Evolutionary conservation across 2,797 vertebrate species (phyloP).

Genomic region (Lateolabrax maculatus): DNA sequence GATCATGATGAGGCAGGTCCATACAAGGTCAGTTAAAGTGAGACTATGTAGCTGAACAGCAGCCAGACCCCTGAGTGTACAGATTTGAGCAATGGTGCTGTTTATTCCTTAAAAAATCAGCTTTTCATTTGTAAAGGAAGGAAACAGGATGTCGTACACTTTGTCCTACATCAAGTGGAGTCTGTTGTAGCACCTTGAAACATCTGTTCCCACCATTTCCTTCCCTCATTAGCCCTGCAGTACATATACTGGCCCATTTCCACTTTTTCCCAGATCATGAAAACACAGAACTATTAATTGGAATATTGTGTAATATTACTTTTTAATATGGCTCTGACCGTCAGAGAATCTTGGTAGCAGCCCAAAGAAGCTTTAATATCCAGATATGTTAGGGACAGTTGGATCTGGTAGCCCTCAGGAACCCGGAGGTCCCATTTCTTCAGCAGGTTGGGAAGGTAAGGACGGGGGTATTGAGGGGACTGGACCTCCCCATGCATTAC

Average conservation of each 20-base stretch:
- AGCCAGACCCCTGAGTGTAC: too few relatives aligned
- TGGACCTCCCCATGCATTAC: constrained; percentile 80
- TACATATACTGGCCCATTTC: too few relatives aligned
- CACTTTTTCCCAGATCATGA: too few relatives aligned
- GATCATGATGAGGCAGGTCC: background rate
- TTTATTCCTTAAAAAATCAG: too few relatives aligned
- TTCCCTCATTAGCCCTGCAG: too few relatives aligned
- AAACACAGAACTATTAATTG: constrained; percentile 11
- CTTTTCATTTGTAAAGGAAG: too few relatives aligned
- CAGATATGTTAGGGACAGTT: constrained; percentile 91
- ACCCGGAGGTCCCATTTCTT: constrained; percentile 88
- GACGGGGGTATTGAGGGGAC: constrained; percentile 85
- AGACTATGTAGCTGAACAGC: too few relatives aligned
- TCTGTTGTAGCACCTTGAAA: too few relatives aligned
- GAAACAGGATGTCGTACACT: too few relatives aligned
- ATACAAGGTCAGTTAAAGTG: background rate
- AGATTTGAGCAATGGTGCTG: too few relatives aligned
- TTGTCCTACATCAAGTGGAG: too few relatives aligned
- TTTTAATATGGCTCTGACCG: constrained; percentile 80
- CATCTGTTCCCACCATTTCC: too few relatives aligned
- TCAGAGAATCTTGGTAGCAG: constrained; percentile 90
- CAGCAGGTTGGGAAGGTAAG: constrained; percentile 70
- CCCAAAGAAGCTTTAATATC: constrained; percentile 88
- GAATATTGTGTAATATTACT: constrained; percentile 5
- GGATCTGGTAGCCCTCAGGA: constrained; percentile 88